These are phyloP conservation scores for Poecilobothrus nobilitatus DNA, from an alignment of 2,888 invertebrate species.

Conservation along the genomic window DNA sequence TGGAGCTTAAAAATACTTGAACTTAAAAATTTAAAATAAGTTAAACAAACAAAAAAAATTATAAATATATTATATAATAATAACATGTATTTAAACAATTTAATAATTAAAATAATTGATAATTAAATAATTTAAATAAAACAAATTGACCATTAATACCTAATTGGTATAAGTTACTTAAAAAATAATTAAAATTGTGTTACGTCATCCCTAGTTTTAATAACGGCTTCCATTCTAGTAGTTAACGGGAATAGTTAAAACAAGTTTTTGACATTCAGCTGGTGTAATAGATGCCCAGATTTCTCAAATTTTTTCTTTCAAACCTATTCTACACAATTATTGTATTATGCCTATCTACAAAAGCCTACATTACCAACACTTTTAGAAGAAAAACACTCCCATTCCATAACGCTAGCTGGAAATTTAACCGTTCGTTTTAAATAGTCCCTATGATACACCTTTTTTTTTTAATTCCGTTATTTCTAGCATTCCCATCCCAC, in stretches of 20 bases:
- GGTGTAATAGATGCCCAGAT: not conserved
- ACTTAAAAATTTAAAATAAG: too few species aligned
- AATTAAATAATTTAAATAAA: too few species aligned
- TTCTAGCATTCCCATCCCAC: slow-evolving; percentile 13
- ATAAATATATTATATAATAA: too few species aligned
- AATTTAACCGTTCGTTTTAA: slow-evolving; percentile 19
- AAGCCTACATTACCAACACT: not conserved
- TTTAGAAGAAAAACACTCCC: slow-evolving; percentile 14
- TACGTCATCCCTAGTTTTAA: not conserved
- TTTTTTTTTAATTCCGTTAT: slow-evolving; percentile 12
- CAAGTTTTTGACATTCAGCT: not conserved
- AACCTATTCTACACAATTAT: not conserved
- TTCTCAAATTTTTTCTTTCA: not conserved
- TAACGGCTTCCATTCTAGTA: not conserved
- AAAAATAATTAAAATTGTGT: slow-evolving; percentile 8
- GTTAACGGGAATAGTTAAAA: not conserved
- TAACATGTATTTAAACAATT: too few species aligned
- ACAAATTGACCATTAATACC: too few species aligned
- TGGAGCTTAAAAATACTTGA: too few species aligned
- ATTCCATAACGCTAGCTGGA: slow-evolving; percentile 16
- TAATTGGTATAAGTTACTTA: too few species aligned
- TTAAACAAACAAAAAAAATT: too few species aligned
- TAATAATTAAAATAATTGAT: too few species aligned
- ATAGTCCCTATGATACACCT: slow-evolving; percentile 17
- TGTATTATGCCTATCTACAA: not conserved